Percentiles rank a stretch among this genome's conserved stretches.
These are phyloP conservation scores for Holothuria glaberrima DNA, from an alignment of 35 echinoderm and acorn worm genomes.

Conservation along the genomic window DNA sequence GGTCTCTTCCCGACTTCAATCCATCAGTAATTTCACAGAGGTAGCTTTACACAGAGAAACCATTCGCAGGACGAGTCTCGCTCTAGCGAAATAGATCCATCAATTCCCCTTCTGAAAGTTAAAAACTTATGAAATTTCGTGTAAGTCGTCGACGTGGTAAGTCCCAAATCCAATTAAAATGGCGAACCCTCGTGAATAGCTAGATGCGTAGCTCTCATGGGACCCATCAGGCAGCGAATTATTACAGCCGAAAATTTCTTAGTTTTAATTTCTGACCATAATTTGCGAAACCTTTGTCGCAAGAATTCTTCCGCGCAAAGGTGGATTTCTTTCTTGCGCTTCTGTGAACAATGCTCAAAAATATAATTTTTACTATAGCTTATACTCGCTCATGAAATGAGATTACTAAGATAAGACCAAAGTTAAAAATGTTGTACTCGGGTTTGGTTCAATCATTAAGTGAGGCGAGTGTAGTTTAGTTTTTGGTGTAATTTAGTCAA, in stretches of 20 bases:
- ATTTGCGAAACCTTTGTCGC: conserved; percentile 22
- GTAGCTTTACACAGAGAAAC: not conserved
- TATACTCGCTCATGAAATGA: too few species aligned
- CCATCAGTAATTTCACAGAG: not conserved
- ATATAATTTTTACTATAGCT: too few species aligned
- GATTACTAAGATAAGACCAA: too few species aligned
- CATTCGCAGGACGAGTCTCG: conserved; percentile 25
- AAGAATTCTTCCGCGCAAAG: not conserved
- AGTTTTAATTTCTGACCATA: conserved; percentile 24
- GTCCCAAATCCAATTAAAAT: conserved; percentile 55
- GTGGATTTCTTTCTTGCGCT: not conserved
- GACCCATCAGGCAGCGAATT: conserved; percentile 37
- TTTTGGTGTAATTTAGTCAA: too few species aligned
- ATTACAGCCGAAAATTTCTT: conserved; percentile 10
- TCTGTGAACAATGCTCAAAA: too few species aligned
- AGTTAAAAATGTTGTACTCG: too few species aligned
- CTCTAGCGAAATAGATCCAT: conserved; percentile 25
- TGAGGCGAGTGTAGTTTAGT: too few species aligned
- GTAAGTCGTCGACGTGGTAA: conserved; percentile 27
- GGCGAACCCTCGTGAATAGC: conserved; percentile 33
- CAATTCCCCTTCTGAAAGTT: conserved; percentile 10
- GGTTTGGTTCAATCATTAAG: too few species aligned
- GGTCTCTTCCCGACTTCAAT: conserved; percentile 1
- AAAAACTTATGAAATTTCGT: conserved; percentile 20
- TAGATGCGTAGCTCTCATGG: conserved; percentile 29